Evolutionary conservation across 2,113 vertebrate species (phyloP).

Genomic region (Odobenus rosmarus): DNA sequence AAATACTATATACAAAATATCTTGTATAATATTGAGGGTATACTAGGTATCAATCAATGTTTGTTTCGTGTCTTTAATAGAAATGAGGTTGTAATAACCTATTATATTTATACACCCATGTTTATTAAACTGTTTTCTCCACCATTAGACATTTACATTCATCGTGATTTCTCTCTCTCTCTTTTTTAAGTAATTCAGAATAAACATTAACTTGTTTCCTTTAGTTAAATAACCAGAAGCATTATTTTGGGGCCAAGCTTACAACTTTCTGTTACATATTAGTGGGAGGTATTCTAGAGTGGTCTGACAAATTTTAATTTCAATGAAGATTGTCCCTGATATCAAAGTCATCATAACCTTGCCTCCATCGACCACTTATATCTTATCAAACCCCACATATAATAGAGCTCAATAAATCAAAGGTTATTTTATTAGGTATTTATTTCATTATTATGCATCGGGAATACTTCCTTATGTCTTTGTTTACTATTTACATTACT

Average conservation of each 20-base stretch:
- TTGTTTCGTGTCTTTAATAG: background rate
- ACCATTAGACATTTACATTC: background rate
- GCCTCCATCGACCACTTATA: background rate
- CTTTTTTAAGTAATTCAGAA: background rate
- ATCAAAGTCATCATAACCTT: background rate
- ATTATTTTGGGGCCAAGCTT: background rate
- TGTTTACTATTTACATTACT: background rate
- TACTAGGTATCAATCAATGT: background rate
- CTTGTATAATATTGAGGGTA: background rate
- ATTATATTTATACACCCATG: background rate
- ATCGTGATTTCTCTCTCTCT: background rate
- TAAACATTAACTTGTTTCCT: background rate
- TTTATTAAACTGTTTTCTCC: background rate
- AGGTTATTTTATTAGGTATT: background rate
- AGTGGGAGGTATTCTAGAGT: background rate
- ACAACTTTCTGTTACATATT: background rate
- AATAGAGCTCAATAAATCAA: background rate
- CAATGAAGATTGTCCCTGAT: background rate
- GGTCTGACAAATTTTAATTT: background rate
- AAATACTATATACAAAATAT: background rate
- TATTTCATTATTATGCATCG: background rate
- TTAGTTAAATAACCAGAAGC: background rate
- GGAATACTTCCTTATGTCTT: background rate
- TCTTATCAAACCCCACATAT: background rate
- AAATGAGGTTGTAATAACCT: background rate